A percentile compares a stretch with the other conserved stretches of the same genome.
These are phyloP conservation scores for Papilio polyxenes DNA, from an alignment of 1,140 invertebrate species.

Conservation along the genomic window DNA sequence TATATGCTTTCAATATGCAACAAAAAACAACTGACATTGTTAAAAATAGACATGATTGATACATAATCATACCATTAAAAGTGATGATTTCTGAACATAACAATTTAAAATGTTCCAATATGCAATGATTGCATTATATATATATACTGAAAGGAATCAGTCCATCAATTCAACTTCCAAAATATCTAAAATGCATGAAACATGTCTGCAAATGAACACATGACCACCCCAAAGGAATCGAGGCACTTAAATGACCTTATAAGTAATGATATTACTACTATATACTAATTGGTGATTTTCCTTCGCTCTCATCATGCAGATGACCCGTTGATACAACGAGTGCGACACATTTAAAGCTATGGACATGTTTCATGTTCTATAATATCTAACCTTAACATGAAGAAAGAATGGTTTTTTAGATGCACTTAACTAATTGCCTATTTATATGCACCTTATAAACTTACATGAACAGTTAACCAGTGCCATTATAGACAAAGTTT, in stretches of 20 bases:
- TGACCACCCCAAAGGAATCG: slow-evolving; percentile 73
- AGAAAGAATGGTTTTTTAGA: slow-evolving; percentile 72
- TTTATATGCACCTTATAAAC: slow-evolving; percentile 71
- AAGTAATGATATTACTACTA: slow-evolving; percentile 78
- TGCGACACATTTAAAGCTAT: slow-evolving; percentile 79
- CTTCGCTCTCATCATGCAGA: slow-evolving; percentile 70
- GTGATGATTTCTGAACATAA: not conserved
- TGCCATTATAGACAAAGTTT: slow-evolving; percentile 74
- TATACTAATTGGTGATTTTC: slow-evolving; percentile 67
- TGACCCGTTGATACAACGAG: slow-evolving; percentile 79
- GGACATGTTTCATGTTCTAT: slow-evolving; percentile 79
- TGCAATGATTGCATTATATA: not conserved
- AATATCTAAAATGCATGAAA: slow-evolving; percentile 38
- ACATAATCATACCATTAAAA: not conserved
- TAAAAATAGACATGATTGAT: slow-evolving; percentile 20
- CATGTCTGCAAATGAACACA: slow-evolving; percentile 53
- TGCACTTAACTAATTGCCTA: slow-evolving; percentile 67
- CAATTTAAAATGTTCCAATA: not conserved
- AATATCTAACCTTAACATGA: slow-evolving; percentile 75
- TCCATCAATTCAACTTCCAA: slow-evolving; percentile 20
- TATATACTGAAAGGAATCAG: slow-evolving; percentile 30
- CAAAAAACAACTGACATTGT: slow-evolving; percentile 43
- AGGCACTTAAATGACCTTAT: slow-evolving; percentile 80
- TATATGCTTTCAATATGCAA: slow-evolving; percentile 57
- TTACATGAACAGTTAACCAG: slow-evolving; percentile 72